Base-by-base conservation (phyloP, 37 sponge, comb jelly and placozoan genomes). In the Aplysina aerophoba region DNA sequence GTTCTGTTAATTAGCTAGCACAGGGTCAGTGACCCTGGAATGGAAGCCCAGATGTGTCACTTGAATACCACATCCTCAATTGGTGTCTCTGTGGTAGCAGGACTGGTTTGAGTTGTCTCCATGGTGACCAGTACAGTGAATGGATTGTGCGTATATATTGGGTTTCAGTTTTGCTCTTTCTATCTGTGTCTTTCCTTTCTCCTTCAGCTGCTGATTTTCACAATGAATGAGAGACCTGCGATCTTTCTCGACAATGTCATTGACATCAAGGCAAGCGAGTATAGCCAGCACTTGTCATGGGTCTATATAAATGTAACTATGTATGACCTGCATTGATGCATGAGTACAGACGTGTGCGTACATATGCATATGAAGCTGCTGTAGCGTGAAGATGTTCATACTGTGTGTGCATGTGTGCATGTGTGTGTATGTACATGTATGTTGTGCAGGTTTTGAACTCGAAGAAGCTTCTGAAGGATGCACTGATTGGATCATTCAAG, bases 401-500 rank as follows among this genome's bases (percentile, higher is more conserved):
- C n/a, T 44, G 50, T 44, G 50, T 44, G 50, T 44, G 50, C 50
- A 8, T 44, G 50, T 8, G 81, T 79, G 19, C 15, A 69, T 67
- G 17, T 20, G 22, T 64, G 11, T 20, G 30, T 15, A 15, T 41
- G 57, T 41, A 4, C 17, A 15, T 58, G 62, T 15, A 40, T 58
- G 82, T 34, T 11, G 6, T 41, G 41, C 54, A 91, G 84, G 91
- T 97, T 31, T 85, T 95, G 73, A 95, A 96, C 81, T 89, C 97
- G 50, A 96, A 93, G 83, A 83, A 85, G 37, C 73, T 97, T 33
- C 41, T 97, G 73, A 62, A 69, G 54, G 97, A 99, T 63, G 73
- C 97, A 41, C 92, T 99, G 25, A 97, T 99, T 73, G 99, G 99
- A 28, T 88, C 97, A 27, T 99, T 99, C 89, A 95, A 95, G 90